Conservation (phyloP, 2,888 invertebrate species). For the Itoplectis maculator region DNA sequence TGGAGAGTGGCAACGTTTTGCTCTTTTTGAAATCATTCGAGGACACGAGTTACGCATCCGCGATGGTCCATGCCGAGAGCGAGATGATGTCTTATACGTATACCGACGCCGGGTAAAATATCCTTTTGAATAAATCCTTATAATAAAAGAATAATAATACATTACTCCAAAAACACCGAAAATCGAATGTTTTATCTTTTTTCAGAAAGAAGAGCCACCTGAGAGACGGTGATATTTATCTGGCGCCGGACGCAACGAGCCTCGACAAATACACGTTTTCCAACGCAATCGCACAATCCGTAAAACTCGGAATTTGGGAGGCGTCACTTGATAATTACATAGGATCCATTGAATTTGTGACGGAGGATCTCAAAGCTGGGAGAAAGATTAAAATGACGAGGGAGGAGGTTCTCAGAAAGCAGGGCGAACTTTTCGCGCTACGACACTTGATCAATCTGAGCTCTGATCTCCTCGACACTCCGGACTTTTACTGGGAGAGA, state of each 20-base stretch:
- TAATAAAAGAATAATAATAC: too few relatives aligned
- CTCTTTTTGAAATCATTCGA: constrained; percentile 90
- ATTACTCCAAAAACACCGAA: too few relatives aligned
- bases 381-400: constrained; percentile 89
- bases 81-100: constrained; percentile 94
- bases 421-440: constrained; percentile 95
- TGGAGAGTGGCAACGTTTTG: constrained; percentile 92
- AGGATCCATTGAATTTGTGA: constrained; percentile 92
- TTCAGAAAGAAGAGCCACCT: constrained; percentile 84
- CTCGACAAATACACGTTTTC: constrained; percentile 97
- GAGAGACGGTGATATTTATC: constrained; percentile 85
- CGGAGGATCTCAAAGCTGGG: constrained; percentile 92
- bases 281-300: constrained; percentile 96
- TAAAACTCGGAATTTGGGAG: constrained; percentile 98
- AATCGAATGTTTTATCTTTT: too few relatives aligned
- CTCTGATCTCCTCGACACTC: constrained; percentile 96
- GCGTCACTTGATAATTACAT: constrained; percentile 93
- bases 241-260: constrained; percentile 86
- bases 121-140: neutral
- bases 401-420: constrained; percentile 90
- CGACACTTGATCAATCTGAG: constrained; percentile 96
- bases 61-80: constrained; percentile 90
- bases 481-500: constrained; percentile 99
- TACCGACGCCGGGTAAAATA: constrained; percentile 84
- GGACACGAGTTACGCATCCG: constrained; percentile 89